Evolutionary conservation across 2,888 invertebrate species (phyloP).

Genomic region (Ochropacha duplaris): DNA sequence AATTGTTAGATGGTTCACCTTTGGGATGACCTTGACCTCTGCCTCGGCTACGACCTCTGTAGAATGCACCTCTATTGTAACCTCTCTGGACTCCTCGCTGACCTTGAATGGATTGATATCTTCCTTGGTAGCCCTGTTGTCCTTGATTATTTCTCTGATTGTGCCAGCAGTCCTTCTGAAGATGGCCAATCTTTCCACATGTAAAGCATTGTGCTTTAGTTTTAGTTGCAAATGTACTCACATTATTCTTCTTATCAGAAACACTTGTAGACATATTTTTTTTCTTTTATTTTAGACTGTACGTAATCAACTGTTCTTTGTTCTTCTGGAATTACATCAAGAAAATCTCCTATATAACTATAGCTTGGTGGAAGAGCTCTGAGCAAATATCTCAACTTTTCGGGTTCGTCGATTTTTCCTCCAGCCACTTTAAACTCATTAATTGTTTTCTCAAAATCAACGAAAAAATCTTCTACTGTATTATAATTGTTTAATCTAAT

Average conservation of each 20-base stretch:
- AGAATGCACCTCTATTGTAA: slow-evolving; percentile 10
- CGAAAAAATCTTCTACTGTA: slow-evolving; percentile 28
- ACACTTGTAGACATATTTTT: slow-evolving; percentile 22
- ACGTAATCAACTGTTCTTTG: slow-evolving; percentile 30
- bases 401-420: slow-evolving; percentile 24
- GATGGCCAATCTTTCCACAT: slow-evolving; percentile 27
- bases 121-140: background rate
- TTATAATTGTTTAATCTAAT: slow-evolving; percentile 28
- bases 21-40: slow-evolving; percentile 16
- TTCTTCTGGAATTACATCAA: slow-evolving; percentile 32
- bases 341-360: slow-evolving; percentile 33
- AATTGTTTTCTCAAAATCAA: slow-evolving; percentile 26
- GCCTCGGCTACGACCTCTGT: slow-evolving; percentile 13
- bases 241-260: slow-evolving; percentile 15
- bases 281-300: slow-evolving; percentile 26
- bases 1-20: slow-evolving; percentile 19
- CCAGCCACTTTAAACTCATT: slow-evolving; percentile 32
- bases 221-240: slow-evolving; percentile 22
- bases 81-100: slow-evolving; percentile 15
- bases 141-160: slow-evolving; percentile 11
- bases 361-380: slow-evolving; percentile 30
- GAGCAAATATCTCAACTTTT: slow-evolving; percentile 32
- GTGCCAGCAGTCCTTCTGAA: slow-evolving; percentile 24
- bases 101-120: background rate
- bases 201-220: slow-evolving; percentile 22